phyloP scores from a whole-genome alignment of 2,113 vertebrate species.

The Coturnix japonica region DNA sequence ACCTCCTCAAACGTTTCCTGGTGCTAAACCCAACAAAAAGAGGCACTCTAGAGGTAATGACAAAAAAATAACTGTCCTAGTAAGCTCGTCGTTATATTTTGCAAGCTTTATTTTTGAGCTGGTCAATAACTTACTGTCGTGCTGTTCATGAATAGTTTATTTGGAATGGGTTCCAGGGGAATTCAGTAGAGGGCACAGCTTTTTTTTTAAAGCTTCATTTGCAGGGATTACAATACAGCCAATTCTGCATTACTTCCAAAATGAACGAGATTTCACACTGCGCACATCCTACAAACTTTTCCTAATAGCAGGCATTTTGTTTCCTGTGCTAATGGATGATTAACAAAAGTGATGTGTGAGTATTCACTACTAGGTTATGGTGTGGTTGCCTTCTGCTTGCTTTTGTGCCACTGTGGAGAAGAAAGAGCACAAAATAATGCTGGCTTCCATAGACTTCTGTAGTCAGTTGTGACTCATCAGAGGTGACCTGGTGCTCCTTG shows the following conservation, averaged over 20 bases:
- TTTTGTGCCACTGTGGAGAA: background rate
- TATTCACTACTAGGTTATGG: background rate
- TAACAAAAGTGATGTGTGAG: background rate
- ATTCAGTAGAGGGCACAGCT: background rate
- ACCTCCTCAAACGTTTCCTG: conserved; percentile 98
- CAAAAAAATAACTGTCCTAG: conserved; percentile 12
- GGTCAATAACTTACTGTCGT: background rate
- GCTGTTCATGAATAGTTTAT: background rate
- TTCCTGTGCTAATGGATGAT: background rate
- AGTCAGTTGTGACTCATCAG: background rate
- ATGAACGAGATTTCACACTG: background rate
- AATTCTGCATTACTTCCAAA: background rate
- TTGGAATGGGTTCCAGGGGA: background rate
- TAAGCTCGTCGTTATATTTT: background rate
- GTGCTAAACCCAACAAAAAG: conserved; percentile 97
- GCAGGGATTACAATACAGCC: background rate
- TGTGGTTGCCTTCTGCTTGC: background rate
- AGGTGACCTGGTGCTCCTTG: background rate
- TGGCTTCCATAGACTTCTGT: background rate
- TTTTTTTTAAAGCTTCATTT: background rate
- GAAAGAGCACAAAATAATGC: background rate
- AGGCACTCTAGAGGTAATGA: conserved; percentile 96
- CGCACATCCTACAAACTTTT: background rate
- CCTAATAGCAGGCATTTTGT: background rate
- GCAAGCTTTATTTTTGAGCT: background rate